Evolutionary conservation across 1,140 invertebrate genomes (phyloP), one percentile per base, ranked within the genome.

Genomic region (Dolichoris vasculosae): DNA sequence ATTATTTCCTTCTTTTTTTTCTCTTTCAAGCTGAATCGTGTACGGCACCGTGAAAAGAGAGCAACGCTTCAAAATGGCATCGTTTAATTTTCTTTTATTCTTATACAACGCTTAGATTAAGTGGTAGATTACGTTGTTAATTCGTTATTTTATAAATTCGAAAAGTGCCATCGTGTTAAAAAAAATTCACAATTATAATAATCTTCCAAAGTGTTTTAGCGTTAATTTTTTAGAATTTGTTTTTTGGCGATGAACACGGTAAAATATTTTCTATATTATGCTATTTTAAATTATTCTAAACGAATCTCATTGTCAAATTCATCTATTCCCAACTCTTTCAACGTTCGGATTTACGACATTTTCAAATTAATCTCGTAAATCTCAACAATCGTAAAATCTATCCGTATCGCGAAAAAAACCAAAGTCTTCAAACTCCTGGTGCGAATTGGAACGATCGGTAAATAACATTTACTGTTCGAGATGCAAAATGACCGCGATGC

Each of bases 251-350:
- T n/a, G n/a, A n/a, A n/a, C n/a, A n/a, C n/a, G n/a, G n/a, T n/a
- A n/a, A n/a, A n/a, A n/a, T n/a, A n/a, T n/a, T n/a, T n/a, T n/a
- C n/a, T n/a, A n/a, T n/a, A n/a, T n/a, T n/a, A n/a, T n/a, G n/a
- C n/a, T n/a, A n/a, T n/a, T n/a, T n/a, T n/a, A n/a, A n/a, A n/a
- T n/a, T n/a, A n/a, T n/a, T n/a, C n/a, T n/a, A n/a, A n/a, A n/a
- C n/a, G n/a, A n/a, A n/a, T n/a, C n/a, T n/a, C n/a, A n/a, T 23
- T 30, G 73, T 7, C 26, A 67, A 81, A 81, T 63, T 83, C 59
- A 48, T 43, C 64, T 84, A 84, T 78, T 84, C 79, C 30, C 15
- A 84, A 32, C 63, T 43, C 15, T 78, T 78, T 51, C 43, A 84
- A 67, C 46, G 35, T 46, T 38, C 26, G 15, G 6, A 71, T 69